phyloP scores from a whole-genome alignment of 2,113 vertebrate genomes.

The Mormyrus iriodes region DNA sequence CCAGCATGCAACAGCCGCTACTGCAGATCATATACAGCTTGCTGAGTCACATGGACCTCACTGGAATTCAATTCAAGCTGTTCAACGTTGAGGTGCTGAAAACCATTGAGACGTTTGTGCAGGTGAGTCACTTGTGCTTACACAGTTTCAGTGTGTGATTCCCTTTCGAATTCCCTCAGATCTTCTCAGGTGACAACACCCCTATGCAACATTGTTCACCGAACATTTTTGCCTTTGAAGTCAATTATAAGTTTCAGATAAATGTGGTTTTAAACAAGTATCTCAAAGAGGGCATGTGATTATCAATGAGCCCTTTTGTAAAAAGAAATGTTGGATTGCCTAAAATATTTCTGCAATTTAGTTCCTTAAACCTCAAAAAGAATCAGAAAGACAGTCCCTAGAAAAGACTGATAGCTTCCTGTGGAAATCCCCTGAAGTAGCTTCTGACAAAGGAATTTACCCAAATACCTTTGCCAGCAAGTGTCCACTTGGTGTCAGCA shows the following conservation, averaged over 20 bases:
- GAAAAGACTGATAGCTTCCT: no score
- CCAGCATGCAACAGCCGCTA: conserved; percentile 91
- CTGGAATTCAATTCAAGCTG: conserved; percentile 82
- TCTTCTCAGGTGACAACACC: not conserved
- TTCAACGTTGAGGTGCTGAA: conserved; percentile 94
- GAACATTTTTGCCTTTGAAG: not conserved
- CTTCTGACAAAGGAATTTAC: not conserved
- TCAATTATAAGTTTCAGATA: not conserved
- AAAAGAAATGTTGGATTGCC: not conserved
- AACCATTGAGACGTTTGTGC: conserved; percentile 94
- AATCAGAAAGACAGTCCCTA: not conserved
- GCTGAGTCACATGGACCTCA: conserved; percentile 92
- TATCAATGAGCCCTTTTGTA: not conserved
- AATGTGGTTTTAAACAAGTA: not conserved
- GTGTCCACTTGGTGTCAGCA: not conserved
- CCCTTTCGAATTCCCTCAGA: not conserved
- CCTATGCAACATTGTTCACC: not conserved
- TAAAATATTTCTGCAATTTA: not conserved
- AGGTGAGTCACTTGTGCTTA: conserved; percentile 61
- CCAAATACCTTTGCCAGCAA: not conserved
- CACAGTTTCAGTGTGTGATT: not conserved
- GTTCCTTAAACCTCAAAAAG: not conserved
- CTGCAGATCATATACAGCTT: conserved; percentile 94
- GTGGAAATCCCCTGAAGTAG: not conserved
- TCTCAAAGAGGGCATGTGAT: not conserved